A percentile compares a stretch with the other conserved stretches of the same genome.
phyloP scores from a whole-genome alignment of 2,797 vertebrate species.

The Yasuhikotakia modesta region DNA sequence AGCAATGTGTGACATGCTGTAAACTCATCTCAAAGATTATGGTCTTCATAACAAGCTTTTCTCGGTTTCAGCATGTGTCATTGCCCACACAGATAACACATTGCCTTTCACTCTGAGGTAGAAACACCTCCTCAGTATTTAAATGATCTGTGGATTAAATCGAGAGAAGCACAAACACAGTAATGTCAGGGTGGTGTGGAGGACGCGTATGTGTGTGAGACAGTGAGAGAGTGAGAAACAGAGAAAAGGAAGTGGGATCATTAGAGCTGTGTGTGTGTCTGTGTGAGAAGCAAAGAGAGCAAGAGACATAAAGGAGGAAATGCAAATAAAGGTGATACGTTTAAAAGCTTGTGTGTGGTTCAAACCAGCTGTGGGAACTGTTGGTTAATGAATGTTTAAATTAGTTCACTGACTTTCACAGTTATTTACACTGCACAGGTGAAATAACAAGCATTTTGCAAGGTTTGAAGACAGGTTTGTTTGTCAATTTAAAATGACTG shows the following conservation, averaged over 20 bases:
- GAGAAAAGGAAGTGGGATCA: conserved; percentile 24
- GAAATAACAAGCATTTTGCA: neutral
- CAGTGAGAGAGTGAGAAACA: conserved; percentile 19
- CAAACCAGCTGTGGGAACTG: neutral
- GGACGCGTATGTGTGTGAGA: conserved; percentile 3
- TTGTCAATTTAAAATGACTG: neutral
- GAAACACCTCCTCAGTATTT: conserved; percentile 64
- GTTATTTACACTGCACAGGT: neutral
- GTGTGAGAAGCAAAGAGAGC: conserved; percentile 3
- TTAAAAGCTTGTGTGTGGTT: neutral
- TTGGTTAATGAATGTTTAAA: conserved; percentile 14
- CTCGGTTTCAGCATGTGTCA: conserved; percentile 37
- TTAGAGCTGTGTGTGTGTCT: conserved; percentile 18
- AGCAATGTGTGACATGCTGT: too few species aligned
- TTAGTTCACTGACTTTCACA: neutral
- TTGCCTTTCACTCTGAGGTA: conserved; percentile 37
- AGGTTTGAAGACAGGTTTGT: neutral
- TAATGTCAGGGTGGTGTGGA: conserved; percentile 45
- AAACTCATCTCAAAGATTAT: conserved; percentile 24
- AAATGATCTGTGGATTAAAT: conserved; percentile 64
- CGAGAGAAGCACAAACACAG: conserved; percentile 66
- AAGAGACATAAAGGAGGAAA: conserved; percentile 2
- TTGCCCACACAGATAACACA: conserved; percentile 36
- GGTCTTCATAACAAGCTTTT: conserved; percentile 44
- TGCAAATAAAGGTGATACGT: neutral